Base-by-base conservation (phyloP, 1,140 invertebrate genomes). In the Whitmania pigra region DNA sequence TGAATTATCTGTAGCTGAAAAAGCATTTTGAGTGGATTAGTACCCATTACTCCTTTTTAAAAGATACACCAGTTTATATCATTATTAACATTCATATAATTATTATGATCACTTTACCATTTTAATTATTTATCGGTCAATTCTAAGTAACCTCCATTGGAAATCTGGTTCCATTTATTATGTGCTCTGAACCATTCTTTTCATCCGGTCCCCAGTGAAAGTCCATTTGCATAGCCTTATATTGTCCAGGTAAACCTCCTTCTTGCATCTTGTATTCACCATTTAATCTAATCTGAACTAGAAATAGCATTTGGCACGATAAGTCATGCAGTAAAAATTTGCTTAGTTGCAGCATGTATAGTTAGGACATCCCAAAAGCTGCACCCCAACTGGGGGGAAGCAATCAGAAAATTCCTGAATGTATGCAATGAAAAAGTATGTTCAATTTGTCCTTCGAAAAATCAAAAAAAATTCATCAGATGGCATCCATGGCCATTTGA, bases 161-260 rank as follows among this genome's bases (percentile, higher is more conserved):
- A 36, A n/a, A 71, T 49, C 31, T 27, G 18, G 53, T 66, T 27
- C 40, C 57, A 55, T 71, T 71, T 20, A 71, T 29, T 6, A 49
- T 25, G 25, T 71, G 71, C 22, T 71, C 71, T 13, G 71, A 71
- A 20, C 71, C 71, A 29, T 71, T 71, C 71, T 40, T 49, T 11
- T 66, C 71, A 66, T 57, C 55, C 15, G 7, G 40, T 36, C 71
- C 71, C 71, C 71, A 71, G 15, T 63, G 53, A 36, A 71, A 71
- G 22, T 71, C 71, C 71, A 71, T 71, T 17, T 31, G 57, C 25
- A 66, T 53, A 11, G 71, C 54, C 27, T 71, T 57, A 36, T 71
- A 71, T 22, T 60, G 25, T 22, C 71, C 71, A 57, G n/a, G n/a
- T 7, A 71, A 36, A 60, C 71, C 71, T 36, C 71, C 71, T 29